A percentile compares a stretch with the other conserved stretches of the same genome.
phyloP scores from a whole-genome alignment of 2,113 vertebrate genomes.

The Ornithorhynchus anatinus region DNA sequence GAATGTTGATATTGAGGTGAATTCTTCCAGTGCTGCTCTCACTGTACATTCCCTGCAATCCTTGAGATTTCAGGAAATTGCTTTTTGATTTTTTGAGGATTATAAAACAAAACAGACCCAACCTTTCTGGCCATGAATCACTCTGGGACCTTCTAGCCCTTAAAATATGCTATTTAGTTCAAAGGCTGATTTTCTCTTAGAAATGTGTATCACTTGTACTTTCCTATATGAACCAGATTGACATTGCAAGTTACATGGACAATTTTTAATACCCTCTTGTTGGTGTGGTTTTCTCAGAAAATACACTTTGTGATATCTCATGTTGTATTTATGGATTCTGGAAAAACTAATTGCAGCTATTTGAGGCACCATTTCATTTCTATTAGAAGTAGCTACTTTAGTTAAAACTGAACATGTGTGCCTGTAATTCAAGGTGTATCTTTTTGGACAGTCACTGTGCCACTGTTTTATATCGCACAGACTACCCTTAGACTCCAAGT shows the following conservation, averaged over 20 bases:
- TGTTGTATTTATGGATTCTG: neutral
- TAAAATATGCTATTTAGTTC: neutral
- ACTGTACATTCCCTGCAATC: no score
- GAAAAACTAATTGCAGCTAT: neutral
- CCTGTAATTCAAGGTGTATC: neutral
- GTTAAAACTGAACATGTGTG: neutral
- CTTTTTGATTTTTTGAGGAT: neutral
- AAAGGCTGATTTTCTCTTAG: neutral
- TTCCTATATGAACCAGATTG: neutral
- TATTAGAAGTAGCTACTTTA: neutral
- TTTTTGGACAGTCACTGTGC: neutral
- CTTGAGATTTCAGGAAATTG: no score
- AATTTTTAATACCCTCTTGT: neutral
- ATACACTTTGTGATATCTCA: neutral
- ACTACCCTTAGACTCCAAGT: neutral
- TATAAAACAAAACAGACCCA: neutral
- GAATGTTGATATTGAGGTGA: no score
- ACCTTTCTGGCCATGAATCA: neutral
- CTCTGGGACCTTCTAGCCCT: neutral
- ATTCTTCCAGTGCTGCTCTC: no score
- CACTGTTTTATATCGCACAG: neutral
- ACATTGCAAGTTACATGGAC: neutral
- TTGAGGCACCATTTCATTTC: neutral
- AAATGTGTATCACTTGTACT: neutral
- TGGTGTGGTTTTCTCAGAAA: neutral